Evolutionary conservation across 1,140 invertebrate species (phyloP).

Genomic region (Tenebrio molitor): DNA sequence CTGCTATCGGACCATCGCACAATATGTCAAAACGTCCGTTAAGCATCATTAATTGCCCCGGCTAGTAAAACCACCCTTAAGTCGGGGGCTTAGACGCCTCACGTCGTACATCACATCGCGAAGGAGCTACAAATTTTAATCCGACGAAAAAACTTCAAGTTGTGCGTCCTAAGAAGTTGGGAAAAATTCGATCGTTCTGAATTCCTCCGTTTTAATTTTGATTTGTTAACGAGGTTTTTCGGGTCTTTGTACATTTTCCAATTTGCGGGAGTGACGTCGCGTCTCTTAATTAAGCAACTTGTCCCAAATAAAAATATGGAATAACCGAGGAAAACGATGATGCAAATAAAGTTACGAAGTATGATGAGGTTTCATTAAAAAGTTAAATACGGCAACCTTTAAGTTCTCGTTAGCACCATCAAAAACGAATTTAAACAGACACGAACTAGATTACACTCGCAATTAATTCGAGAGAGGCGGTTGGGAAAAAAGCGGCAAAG

Average conservation of each 20-base stretch:
- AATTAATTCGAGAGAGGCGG: slow-evolving; percentile 38
- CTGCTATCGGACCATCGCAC: slow-evolving; percentile 37
- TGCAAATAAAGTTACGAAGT: slow-evolving; percentile 45
- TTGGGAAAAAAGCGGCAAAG: slow-evolving; percentile 21
- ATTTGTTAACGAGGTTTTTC: too few species aligned
- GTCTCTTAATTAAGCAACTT: slow-evolving; percentile 8
- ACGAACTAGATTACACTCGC: slow-evolving; percentile 38
- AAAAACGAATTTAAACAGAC: slow-evolving; percentile 49
- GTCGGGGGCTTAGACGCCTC: slow-evolving; percentile 4
- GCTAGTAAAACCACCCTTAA: slow-evolving; percentile 28
- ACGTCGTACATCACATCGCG: slow-evolving; percentile 5
- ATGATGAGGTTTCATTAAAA: slow-evolving; percentile 53
- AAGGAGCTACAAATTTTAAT: slow-evolving; percentile 29
- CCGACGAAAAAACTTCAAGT: neutral
- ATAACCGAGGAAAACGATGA: slow-evolving; percentile 32
- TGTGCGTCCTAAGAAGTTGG: too few species aligned
- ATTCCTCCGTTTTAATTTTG: too few species aligned
- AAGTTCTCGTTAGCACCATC: slow-evolving; percentile 49
- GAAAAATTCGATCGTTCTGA: too few species aligned
- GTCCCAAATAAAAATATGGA: slow-evolving; percentile 35
- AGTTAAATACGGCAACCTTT: slow-evolving; percentile 51
- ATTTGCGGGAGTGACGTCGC: slow-evolving; percentile 13
- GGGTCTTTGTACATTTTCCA: neutral
- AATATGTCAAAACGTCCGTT: slow-evolving; percentile 48
- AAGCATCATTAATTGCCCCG: slow-evolving; percentile 46